Base-by-base conservation (phyloP, 53 echinoderm and acorn worm species). In the Temnopleurus reevesii region DNA sequence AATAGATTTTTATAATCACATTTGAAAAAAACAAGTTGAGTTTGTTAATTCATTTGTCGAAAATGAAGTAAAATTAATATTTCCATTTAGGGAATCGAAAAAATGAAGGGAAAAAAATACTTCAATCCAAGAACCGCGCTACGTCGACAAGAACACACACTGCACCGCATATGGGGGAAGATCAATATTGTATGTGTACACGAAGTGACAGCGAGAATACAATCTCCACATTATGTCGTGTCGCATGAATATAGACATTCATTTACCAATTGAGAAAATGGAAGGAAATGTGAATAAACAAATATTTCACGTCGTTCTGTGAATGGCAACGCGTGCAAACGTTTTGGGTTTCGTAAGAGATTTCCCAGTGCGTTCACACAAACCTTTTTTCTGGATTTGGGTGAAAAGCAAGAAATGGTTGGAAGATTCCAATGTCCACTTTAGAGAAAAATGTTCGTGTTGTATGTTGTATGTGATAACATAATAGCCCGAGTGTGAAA, bases 171-270 rank as follows among this genome's bases (percentile, higher is more conserved):
- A 17, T 79, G 79, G 19, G 15, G 29, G 19, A 79, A 79, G 79
- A 79, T 79, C 79, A 79, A 79, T 79, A 79, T 79, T 79, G 47
- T 25, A 79, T 28, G 46, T 23, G 49, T 47, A 79, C 79, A 79
- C 49, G 29, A 49, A n/a, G 51, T 79, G 79, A 49, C 79, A 79
- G 51, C 79, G 79, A 49, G 49, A 79, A 49, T 79, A 47, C 79
- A 47, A 79, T 46, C 29, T 49, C 51, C 79, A 79, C 79, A 79
- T 79, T 79, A 79, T 27, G 79, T 79, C 46, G 12, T 46, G 27
- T 15, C 3, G 13, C 2, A 47, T 79, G 79, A 49, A 29, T 28
- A 49, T 79, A 79, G 46, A 28, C 79, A 79, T 79, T 79, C 79
- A 79, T 79, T 79, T 71, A 38, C 71, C 71, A 41, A 71, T 71